Base-by-base conservation (phyloP, 64 coral and sea anemone species). In the Stichodactyla mertensii region DNA sequence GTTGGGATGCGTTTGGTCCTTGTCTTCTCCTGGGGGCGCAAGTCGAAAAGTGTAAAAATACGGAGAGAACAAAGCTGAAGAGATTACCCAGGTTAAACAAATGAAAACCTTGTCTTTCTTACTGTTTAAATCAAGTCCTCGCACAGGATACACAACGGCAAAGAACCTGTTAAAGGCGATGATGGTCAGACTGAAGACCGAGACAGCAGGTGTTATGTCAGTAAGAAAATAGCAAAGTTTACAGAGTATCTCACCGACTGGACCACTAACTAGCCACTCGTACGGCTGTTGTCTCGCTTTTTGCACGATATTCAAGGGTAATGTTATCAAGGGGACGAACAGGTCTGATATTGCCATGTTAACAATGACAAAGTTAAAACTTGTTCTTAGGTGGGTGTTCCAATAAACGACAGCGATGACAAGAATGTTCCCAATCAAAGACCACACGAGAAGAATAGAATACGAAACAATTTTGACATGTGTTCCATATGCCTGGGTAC, bases 311-410 rank as follows among this genome's bases (percentile, higher is more conserved):
- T 18, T 6, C 14, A 80, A 12, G 31, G 77, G 77, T 13, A 80
- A 4, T 52, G 31, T 18, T 4, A 52, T 18, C 27, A 80, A 54
- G 23, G 77, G 77, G 4, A 51, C 28, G 52, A 80, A 54, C 28
- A 80, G 19, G 31, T 80, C 77, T 52, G 77, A 80, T 16, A 80
- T 18, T 9, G 77, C 52, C 77, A 80, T 80, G 11, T 80, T 80
- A 36, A 80, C 31, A 18, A 80, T 54, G 31, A 80, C 10, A 20
- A 52, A 80, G 18, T 80, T 80, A 36, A 80, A 80, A 13, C 10
- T 15, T 10, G 77, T 80, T 52, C 77, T 80, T 4, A 80, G 14
- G 31, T 80, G 51, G 12, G 4, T 80, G 11, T 80, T 80, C 31
- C 16, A 80, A 18, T 16, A 51, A 10, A 80, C 52, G 5, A 80